These are phyloP conservation scores for Morus bassanus DNA, from an alignment of 2,797 vertebrate genomes.

Conservation along the genomic window DNA sequence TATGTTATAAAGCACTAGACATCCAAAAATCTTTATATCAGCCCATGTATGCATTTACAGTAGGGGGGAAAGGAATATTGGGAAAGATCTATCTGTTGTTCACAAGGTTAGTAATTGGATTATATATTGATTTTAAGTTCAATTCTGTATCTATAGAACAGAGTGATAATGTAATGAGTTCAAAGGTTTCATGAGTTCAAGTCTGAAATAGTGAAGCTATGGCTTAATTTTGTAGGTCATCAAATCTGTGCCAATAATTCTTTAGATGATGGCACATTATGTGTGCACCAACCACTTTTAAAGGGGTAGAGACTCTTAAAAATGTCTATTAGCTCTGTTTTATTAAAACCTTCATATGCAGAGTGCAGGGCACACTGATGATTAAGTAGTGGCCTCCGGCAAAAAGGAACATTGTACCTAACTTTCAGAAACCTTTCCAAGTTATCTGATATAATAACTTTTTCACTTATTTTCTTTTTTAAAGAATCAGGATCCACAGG, in stretches of 20 bases:
- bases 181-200: not conserved
- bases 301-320: not conserved
- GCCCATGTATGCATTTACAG: not conserved
- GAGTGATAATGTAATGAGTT: not conserved
- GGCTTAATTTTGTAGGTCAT: not conserved
- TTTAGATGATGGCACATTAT: not conserved
- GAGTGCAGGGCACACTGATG: not conserved
- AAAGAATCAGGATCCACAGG: not conserved
- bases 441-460: not conserved
- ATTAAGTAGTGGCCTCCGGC: not conserved
- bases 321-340: not conserved
- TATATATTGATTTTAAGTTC: conserved; percentile 24
- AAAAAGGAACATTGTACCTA: not conserved
- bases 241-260: not conserved
- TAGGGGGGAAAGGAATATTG: not conserved
- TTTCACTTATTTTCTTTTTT: not conserved
- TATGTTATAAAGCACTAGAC: not conserved
- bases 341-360: not conserved
- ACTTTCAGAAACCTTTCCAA: not conserved
- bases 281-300: not conserved
- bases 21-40: not conserved
- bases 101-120: not conserved
- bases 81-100: not conserved
- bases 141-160: not conserved
- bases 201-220: not conserved